These are phyloP conservation scores for Lutjanus campechanus DNA, from an alignment of 2,797 vertebrate genomes.

Conservation along the genomic window DNA sequence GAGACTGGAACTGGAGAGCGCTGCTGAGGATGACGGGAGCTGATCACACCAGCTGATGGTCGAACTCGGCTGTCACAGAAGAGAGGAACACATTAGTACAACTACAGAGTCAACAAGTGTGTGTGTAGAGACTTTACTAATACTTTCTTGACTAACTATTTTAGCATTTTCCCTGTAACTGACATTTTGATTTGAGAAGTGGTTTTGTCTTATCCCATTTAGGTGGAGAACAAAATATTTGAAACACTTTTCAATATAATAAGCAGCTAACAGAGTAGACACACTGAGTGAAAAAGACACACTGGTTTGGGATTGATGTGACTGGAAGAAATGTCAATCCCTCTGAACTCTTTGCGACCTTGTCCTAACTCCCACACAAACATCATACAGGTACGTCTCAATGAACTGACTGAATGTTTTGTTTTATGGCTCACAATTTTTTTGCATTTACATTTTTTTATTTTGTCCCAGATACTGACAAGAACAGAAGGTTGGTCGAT, in stretches of 20 bases:
- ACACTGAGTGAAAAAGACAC: background rate
- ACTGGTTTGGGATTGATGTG: background rate
- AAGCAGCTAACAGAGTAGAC: background rate
- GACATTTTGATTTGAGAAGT: background rate
- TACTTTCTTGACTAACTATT: background rate
- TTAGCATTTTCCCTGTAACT: background rate
- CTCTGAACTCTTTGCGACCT: too few species aligned
- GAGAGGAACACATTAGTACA: background rate
- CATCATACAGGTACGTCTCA: too few species aligned
- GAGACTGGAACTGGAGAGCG: slow-evolving; percentile 75
- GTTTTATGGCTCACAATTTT: too few species aligned
- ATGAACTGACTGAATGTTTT: too few species aligned
- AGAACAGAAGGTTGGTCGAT: too few species aligned
- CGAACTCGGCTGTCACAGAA: slow-evolving; percentile 74
- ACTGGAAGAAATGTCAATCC: background rate
- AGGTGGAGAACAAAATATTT: too few species aligned
- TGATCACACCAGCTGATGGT: slow-evolving; percentile 85
- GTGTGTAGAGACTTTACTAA: too few species aligned
- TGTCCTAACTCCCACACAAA: background rate
- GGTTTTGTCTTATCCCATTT: background rate
- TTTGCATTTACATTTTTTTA: too few species aligned
- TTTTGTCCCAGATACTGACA: too few species aligned
- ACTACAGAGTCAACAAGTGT: background rate
- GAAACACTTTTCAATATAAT: background rate
- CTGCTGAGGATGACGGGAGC: slow-evolving; percentile 77